Base-by-base conservation (phyloP, 2,888 invertebrate species). In the Troides aeacus region DNA sequence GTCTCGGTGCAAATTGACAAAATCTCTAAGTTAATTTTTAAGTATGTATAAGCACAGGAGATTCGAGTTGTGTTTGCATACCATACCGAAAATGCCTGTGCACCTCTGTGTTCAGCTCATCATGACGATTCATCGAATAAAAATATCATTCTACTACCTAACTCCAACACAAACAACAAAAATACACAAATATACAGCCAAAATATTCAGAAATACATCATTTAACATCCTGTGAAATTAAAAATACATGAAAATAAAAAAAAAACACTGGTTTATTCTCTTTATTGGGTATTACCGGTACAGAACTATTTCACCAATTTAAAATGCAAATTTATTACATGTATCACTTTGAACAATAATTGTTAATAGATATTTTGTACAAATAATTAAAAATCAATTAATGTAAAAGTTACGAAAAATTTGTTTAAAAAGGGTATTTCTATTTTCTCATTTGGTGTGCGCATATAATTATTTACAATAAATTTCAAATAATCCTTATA, bases 211-310 rank as follows among this genome's bases (percentile, higher is more conserved):
- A 30, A 30, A 30, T 30, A 3, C 30, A 30, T 30, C 30, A 30
- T 30, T 30, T 30, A 30, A 30, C 2, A 30, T 30, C 5, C 30
- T 30, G 5, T 30, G 30, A 30, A 30, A 30, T 30, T 30, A 30
- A 30, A 30, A 30, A 4, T 30, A 4, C 4, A 30, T 30, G 30
- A 72, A 76, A 73, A 68, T 68, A 73, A 73, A 74, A 80, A 46
- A 46, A 12, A 12, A 46, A 46, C 46, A 15, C 10, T 46, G 30
- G 3, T 86, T 81, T 85, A 81, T 82, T 85, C 86, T 86, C 82
- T 91, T 90, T 89, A 89, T 89, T 90, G 83, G 82, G 85, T 88
- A 88, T 87, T 86, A 86, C 84, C 84, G 83, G 86, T 88, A 90
- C 85, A 89, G 82, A 81, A 83, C 82, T 84, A 84, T 85, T 81